Conservation (phyloP, 2,113 vertebrate genomes). For the Oxyura jamaicensis region DNA sequence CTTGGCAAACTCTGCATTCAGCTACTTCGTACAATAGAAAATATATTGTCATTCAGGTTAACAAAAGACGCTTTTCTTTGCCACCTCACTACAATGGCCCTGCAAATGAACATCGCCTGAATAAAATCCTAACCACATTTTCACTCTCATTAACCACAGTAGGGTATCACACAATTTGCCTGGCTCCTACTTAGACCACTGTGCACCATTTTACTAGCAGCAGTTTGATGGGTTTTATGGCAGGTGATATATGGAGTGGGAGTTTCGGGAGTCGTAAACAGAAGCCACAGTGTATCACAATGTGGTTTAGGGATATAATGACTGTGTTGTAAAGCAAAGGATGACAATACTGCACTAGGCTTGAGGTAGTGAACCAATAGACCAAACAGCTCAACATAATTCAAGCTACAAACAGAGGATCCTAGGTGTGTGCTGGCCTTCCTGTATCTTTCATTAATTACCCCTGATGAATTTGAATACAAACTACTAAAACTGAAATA, state of each 20-base stretch:
- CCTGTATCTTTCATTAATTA: constrained; percentile 76
- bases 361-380: constrained; percentile 82
- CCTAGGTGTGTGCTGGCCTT: constrained; percentile 46
- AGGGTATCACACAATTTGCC: constrained; percentile 87
- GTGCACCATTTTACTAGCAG: constrained; percentile 86
- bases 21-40: constrained; percentile 75
- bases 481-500: constrained; percentile 75
- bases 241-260: constrained; percentile 89
- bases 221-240: constrained; percentile 87
- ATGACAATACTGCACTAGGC: constrained; percentile 82
- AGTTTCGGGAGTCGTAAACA: constrained; percentile 86
- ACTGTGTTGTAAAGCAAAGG: constrained; percentile 85
- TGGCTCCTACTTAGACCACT: constrained; percentile 83
- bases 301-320: constrained; percentile 88
- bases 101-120: constrained; percentile 84
- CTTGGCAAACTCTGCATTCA: constrained; percentile 76
- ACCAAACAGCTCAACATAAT: constrained; percentile 81
- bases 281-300: constrained; percentile 86
- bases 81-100: constrained; percentile 81
- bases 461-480: constrained; percentile 75
- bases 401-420: constrained; percentile 73
- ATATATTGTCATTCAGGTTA: constrained; percentile 83
- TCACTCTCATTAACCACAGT: constrained; percentile 89
- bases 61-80: constrained; percentile 82
- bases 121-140: constrained; percentile 87